Evolutionary conservation across 2,113 vertebrate species (phyloP).

Genomic region (Procavia capensis): DNA sequence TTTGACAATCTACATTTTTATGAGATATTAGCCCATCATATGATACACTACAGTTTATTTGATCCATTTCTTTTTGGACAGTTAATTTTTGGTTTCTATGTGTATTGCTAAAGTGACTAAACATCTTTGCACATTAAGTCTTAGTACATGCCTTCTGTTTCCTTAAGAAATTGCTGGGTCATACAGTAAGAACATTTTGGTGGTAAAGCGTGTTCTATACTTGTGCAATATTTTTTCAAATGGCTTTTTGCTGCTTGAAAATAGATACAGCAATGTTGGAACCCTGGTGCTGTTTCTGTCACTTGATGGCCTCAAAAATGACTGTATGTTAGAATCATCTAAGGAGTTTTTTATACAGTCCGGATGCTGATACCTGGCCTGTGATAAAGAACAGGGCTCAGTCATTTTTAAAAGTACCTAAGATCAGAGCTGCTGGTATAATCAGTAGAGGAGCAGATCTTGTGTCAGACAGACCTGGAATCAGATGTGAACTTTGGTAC

Average conservation of each 20-base stretch:
- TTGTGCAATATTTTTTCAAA: background rate
- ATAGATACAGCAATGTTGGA: background rate
- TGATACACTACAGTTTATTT: background rate
- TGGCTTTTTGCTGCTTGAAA: background rate
- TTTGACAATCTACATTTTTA: background rate
- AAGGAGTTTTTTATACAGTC: background rate
- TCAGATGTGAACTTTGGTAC: background rate
- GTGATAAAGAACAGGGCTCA: background rate
- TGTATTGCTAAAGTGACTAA: background rate
- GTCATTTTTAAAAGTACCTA: background rate
- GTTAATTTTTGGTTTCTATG: background rate
- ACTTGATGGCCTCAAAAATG: background rate
- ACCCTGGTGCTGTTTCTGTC: background rate
- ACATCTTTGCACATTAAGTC: background rate
- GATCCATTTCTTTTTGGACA: background rate
- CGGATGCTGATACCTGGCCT: background rate
- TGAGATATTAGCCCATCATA: background rate
- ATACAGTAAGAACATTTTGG: background rate
- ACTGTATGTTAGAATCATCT: background rate
- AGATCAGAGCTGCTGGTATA: background rate
- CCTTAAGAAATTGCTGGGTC: background rate
- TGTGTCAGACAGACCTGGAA: background rate
- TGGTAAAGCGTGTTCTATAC: too few species aligned
- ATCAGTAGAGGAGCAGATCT: background rate
- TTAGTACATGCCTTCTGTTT: background rate